phyloP scores from a whole-genome alignment of 2,888 invertebrate species.

The Epinotia bilunana region DNA sequence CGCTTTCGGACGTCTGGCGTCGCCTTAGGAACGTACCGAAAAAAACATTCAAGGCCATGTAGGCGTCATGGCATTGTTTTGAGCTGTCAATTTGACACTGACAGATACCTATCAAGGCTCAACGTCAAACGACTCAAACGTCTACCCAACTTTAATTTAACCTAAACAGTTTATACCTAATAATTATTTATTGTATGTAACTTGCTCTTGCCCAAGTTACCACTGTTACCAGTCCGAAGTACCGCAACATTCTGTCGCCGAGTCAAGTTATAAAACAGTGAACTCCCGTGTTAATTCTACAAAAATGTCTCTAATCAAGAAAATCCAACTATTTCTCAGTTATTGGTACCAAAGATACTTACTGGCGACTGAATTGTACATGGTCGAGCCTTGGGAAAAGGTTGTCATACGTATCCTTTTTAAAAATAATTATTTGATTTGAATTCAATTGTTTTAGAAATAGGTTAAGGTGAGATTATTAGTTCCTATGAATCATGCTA shows the following conservation, averaged over 20 bases:
- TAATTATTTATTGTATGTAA: not conserved
- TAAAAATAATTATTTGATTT: slow-evolving; percentile 31
- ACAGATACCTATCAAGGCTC: too few species aligned
- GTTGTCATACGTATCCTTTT: slow-evolving; percentile 87
- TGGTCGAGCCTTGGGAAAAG: slow-evolving; percentile 87
- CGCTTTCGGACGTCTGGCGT: too few species aligned
- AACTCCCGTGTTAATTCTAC: not conserved
- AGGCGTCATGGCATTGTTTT: too few species aligned
- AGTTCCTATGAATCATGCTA: not conserved
- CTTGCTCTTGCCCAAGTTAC: not conserved
- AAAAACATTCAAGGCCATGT: too few species aligned
- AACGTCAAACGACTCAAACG: too few species aligned
- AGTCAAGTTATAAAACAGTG: not conserved
- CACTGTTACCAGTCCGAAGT: not conserved
- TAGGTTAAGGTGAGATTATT: not conserved
- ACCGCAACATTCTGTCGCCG: not conserved
- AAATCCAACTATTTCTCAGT: slow-evolving; percentile 73
- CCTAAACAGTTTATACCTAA: not conserved
- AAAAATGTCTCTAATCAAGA: slow-evolving; percentile 65
- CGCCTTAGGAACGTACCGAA: too few species aligned
- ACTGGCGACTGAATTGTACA: slow-evolving; percentile 86
- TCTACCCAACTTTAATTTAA: too few species aligned
- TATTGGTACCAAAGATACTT: slow-evolving; percentile 86
- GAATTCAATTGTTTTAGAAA: not conserved
- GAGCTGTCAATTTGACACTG: too few species aligned